Conservation (phyloP, 2,113 vertebrate genomes). For the Phoenicopterus ruber region DNA sequence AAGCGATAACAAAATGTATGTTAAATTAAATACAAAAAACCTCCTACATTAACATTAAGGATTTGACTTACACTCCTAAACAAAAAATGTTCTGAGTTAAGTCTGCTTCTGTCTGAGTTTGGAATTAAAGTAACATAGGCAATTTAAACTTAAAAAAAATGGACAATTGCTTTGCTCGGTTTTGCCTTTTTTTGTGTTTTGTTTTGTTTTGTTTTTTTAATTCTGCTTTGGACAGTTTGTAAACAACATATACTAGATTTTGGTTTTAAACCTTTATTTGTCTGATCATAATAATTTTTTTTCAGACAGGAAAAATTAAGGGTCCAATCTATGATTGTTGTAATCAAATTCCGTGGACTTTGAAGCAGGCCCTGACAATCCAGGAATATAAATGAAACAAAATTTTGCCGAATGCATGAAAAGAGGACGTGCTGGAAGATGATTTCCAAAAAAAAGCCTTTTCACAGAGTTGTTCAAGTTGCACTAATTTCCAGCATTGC, state of each 20-base stretch:
- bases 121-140: not conserved
- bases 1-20: slow-evolving; percentile 45
- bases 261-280: not conserved
- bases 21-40: slow-evolving; percentile 37
- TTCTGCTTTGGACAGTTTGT: not conserved
- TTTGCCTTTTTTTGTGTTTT: not conserved
- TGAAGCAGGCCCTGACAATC: not conserved
- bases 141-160: not conserved
- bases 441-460: not conserved
- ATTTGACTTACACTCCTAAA: not conserved
- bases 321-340: not conserved
- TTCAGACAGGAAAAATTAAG: not conserved
- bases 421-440: not conserved
- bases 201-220: not conserved
- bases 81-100: not conserved
- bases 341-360: not conserved
- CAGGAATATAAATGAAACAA: not conserved
- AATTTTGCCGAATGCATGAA: not conserved
- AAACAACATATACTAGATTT: not conserved
- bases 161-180: not conserved
- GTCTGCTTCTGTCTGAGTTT: not conserved
- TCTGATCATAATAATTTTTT: not conserved
- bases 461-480: not conserved
- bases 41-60: slow-evolving; percentile 13
- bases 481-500: not conserved